Evolutionary conservation across 2,888 invertebrate genomes (phyloP), one percentile per base, ranked within the genome.

Genomic region (Macaria liturata): DNA sequence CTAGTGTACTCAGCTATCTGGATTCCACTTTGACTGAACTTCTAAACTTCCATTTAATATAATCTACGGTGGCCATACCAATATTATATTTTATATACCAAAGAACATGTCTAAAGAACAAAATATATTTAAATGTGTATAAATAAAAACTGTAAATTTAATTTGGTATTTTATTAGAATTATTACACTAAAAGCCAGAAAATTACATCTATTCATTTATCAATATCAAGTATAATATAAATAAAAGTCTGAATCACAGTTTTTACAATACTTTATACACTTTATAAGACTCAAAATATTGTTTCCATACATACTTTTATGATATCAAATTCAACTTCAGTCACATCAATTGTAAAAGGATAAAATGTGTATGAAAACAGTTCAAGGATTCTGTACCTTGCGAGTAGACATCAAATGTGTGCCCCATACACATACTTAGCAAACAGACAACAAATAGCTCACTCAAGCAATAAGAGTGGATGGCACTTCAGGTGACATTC

Each of bases 41-140:
- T 74, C 61, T 72, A 68, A 74, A 76, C 82, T 85, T 86, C 81
- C 84, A 86, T 75, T 77, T 75, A 75, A 77, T 68, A 67, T 69
- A 75, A 78, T 77, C 66, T 78, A 73, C 69, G 74, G 82, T 81
- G 84, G 86, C 86, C 86, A 86, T 78, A 84, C 78, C 83, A 81
- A 79, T 84, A 81, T 80, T 83, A 83, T 86, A 85, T 86, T 86
- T 85, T 86, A 81, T 85, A 85, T 84, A 86, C 88, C 88, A 87
- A 88, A 88, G 88, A 88, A 79, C 77, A 80, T 76, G 74, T 85
- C 80, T 84, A 85, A 81, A 84, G 86, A 87, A 85, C 83, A 84
- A 84, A 76, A 75, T 82, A 83, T 85, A 84, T 83, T 81, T 79
- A 80, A 80, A 76, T 76, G 80, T 53, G 45, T 51, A 61, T 49